Evolutionary conservation across 2,888 invertebrate species (phyloP).

Genomic region (Tuberolachnus salignus): DNA sequence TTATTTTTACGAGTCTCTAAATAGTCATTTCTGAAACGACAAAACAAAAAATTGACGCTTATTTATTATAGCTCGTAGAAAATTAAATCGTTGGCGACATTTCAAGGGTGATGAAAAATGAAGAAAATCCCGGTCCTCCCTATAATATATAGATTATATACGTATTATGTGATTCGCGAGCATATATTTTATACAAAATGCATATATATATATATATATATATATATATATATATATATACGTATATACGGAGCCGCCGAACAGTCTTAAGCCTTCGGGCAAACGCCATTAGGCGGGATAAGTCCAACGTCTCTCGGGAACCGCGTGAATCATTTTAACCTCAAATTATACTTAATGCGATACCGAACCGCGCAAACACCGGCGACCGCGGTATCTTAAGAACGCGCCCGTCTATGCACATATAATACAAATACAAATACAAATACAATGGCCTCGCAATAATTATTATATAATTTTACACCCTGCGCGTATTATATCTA

Average conservation of each 20-base stretch:
- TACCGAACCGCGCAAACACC: slow-evolving; percentile 35
- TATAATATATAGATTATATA: too few relatives aligned
- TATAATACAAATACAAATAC: not conserved
- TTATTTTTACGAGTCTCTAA: too few relatives aligned
- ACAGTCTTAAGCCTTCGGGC: slow-evolving; percentile 36
- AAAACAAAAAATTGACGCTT: too few relatives aligned
- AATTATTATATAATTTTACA: not conserved
- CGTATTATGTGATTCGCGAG: too few relatives aligned
- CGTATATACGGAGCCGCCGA: not conserved
- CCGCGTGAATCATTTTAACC: slow-evolving; percentile 16
- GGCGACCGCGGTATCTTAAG: slow-evolving; percentile 10
- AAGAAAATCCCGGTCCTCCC: too few relatives aligned
- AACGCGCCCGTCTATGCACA: not conserved
- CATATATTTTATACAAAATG: too few relatives aligned
- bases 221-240: not conserved
- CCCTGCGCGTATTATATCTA: too few relatives aligned
- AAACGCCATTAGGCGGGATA: slow-evolving; percentile 49
- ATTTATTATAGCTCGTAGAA: too few relatives aligned
- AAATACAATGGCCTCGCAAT: not conserved
- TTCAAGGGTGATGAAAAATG: too few relatives aligned
- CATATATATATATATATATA: too few relatives aligned
- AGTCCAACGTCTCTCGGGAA: slow-evolving; percentile 50
- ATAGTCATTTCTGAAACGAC: too few relatives aligned
- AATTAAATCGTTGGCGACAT: too few relatives aligned
- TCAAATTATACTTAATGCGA: slow-evolving; percentile 42